phyloP scores from a whole-genome alignment of 2,113 vertebrate species.

The Lycaon pictus region DNA sequence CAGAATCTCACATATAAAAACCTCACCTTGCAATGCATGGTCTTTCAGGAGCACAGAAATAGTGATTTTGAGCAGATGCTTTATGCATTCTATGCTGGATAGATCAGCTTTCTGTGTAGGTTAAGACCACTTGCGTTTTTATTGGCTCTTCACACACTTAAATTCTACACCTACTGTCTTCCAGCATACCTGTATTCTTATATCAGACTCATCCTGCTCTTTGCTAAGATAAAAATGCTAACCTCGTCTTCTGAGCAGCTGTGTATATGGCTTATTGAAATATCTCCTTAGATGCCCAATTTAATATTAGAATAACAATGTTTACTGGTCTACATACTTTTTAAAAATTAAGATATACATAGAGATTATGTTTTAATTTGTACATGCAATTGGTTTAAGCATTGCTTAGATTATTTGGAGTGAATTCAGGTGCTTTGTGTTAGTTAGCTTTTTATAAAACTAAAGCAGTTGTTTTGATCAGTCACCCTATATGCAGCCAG shows the following conservation, averaged over 20 bases:
- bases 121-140: background rate
- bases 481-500: too few species aligned
- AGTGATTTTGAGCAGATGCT: background rate
- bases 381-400: background rate
- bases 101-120: background rate
- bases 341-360: background rate
- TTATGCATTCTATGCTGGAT: background rate
- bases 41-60: background rate
- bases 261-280: background rate
- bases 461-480: background rate
- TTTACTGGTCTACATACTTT: background rate
- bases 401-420: background rate
- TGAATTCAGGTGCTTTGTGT: background rate
- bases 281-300: background rate
- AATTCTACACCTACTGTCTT: background rate
- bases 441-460: background rate
- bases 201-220: background rate
- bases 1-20: background rate
- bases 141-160: background rate
- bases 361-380: background rate
- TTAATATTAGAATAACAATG: background rate
- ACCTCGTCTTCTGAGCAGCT: background rate
- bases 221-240: background rate
- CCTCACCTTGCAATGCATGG: background rate
- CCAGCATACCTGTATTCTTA: background rate